These are phyloP conservation scores for Dromas ardeola DNA, from an alignment of 2,113 vertebrate genomes.

Conservation along the genomic window DNA sequence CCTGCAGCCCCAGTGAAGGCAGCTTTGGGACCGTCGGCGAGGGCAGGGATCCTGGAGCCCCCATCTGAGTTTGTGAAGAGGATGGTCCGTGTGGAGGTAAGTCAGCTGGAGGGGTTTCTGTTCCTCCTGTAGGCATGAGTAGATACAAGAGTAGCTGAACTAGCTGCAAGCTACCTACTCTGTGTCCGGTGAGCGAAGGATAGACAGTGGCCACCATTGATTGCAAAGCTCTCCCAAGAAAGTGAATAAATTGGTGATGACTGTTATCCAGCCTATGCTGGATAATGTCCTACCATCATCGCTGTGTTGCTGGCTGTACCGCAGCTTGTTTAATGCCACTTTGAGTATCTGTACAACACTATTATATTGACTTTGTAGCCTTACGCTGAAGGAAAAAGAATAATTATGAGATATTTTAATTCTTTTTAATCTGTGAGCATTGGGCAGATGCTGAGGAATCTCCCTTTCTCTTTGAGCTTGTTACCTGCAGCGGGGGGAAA, in stretches of 20 bases:
- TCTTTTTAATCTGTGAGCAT: background rate
- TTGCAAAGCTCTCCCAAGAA: background rate
- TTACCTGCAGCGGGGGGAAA: background rate
- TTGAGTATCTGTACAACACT: accelerated
- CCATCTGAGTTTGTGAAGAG: accelerated
- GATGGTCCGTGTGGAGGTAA: accelerated
- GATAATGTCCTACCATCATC: accelerated
- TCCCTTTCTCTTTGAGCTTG: background rate
- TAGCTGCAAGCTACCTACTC: background rate
- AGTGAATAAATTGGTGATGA: background rate
- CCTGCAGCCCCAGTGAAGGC: background rate
- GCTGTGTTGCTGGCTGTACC: background rate
- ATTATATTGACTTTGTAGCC: background rate
- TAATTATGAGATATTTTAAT: background rate
- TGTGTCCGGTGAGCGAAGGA: background rate
- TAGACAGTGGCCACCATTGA: background rate
- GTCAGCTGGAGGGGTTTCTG: background rate
- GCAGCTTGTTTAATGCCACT: background rate
- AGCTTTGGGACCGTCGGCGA: accelerated
- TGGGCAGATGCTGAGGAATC: background rate
- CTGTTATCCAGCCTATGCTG: background rate
- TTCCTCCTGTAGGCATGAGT: background rate
- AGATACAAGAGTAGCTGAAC: background rate
- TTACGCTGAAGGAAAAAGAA: background rate
- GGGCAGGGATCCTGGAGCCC: background rate